Percentiles rank a stretch among this genome's conserved stretches.
phyloP scores from a whole-genome alignment of 1,140 invertebrate species.

The Oryzaephilus surinamensis region DNA sequence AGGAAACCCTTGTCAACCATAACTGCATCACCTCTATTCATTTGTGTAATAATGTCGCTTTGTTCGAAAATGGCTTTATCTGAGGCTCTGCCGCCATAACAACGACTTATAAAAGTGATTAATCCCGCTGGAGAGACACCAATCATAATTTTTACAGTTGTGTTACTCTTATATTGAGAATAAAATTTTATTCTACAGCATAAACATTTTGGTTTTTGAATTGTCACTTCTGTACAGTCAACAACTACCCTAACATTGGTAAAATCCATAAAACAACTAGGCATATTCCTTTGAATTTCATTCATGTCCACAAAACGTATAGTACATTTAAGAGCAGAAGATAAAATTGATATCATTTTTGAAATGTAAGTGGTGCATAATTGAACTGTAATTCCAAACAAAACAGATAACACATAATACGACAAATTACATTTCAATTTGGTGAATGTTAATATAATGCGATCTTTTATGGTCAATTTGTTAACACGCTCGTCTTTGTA shows the following conservation, averaged over 20 bases:
- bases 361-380: too few relatives aligned
- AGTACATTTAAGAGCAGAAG: too few relatives aligned
- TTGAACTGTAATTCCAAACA: too few relatives aligned
- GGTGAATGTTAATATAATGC: too few relatives aligned
- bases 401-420: too few relatives aligned
- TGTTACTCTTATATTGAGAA: slow-evolving; percentile 6
- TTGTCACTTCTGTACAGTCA: slow-evolving; percentile 8
- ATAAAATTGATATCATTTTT: too few relatives aligned
- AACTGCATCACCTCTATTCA: slow-evolving; percentile 4
- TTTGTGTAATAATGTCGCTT: slow-evolving; percentile 2
- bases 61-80: slow-evolving; percentile 22
- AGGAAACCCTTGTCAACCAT: slow-evolving; percentile 15
- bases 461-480: too few relatives aligned
- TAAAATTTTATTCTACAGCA: slow-evolving; percentile 4
- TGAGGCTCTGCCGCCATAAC: slow-evolving; percentile 22
- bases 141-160: slow-evolving; percentile 27
- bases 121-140: slow-evolving; percentile 23
- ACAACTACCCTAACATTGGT: slow-evolving; percentile 6
- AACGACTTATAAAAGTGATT: slow-evolving; percentile 21
- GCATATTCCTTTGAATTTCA: slow-evolving; percentile 7
- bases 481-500: too few relatives aligned
- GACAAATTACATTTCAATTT: too few relatives aligned
- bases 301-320: neutral
- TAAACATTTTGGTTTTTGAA: too few relatives aligned
- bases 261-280: slow-evolving; percentile 10